Conservation (phyloP, 53 echinoderm and acorn worm genomes). For the Holothuria leucospilota region DNA sequence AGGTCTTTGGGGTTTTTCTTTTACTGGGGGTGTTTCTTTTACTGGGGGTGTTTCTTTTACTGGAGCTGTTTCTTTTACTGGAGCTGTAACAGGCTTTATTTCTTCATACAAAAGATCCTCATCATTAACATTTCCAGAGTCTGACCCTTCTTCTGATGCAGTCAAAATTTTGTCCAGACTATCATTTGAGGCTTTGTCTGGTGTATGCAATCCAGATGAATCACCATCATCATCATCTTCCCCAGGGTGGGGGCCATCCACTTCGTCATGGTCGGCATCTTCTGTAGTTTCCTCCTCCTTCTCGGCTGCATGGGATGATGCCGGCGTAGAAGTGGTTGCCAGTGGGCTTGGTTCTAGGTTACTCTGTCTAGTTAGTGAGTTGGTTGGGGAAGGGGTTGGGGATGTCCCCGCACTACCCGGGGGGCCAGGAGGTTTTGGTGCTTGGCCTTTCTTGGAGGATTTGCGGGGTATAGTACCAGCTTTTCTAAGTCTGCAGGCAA, state of each 20-base stretch:
- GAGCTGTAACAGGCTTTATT: slow-evolving; percentile 2
- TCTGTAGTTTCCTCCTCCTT: background rate
- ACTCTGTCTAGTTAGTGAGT: slow-evolving; percentile 35
- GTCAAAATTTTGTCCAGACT: slow-evolving; percentile 26
- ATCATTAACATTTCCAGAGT: slow-evolving; percentile 2
- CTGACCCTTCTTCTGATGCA: slow-evolving; percentile 1
- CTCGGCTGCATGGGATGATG: background rate
- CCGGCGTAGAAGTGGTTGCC: background rate
- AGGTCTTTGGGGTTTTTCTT: slow-evolving; percentile 35
- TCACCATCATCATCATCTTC: slow-evolving; percentile 1
- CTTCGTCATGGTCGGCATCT: background rate
- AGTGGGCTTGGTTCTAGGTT: slow-evolving; percentile 37
- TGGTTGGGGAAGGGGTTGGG: slow-evolving; percentile 38
- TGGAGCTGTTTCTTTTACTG: slow-evolving; percentile 24
- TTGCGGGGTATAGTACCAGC: slow-evolving; percentile 9
- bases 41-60: slow-evolving; percentile 34
- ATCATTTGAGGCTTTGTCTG: background rate
- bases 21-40: slow-evolving; percentile 31
- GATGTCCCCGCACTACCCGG: slow-evolving; percentile 26
- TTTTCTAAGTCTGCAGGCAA: slow-evolving; percentile 22
- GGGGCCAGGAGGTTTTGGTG: slow-evolving; percentile 19
- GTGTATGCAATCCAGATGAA: background rate
- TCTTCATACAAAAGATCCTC: background rate
- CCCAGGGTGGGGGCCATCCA: background rate
- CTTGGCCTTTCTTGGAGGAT: slow-evolving; percentile 39